phyloP scores from a whole-genome alignment of 35 echinoderm and acorn worm genomes.

The Anneissia japonica region DNA sequence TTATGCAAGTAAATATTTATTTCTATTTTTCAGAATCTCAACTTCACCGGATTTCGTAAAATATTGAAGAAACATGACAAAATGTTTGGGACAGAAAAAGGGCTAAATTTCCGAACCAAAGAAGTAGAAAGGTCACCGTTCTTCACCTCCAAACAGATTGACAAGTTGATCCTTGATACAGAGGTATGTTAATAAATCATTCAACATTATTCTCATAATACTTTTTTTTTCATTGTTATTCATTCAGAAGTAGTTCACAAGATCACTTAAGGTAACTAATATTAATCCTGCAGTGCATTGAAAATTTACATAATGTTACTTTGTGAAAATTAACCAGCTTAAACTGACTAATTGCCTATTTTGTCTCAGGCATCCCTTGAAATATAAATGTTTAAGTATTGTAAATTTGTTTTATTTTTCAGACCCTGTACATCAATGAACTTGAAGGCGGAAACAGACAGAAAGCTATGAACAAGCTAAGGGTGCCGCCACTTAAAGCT shows the following conservation, averaged over 20 bases:
- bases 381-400: slow-evolving; percentile 1
- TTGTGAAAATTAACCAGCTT: not conserved
- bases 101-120: slow-evolving; percentile 50
- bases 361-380: too few relatives aligned
- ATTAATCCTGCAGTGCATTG: too few relatives aligned
- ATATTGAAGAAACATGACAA: slow-evolving; percentile 99
- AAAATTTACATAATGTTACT: too few relatives aligned
- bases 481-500: slow-evolving; percentile 78
- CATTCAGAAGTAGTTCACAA: too few relatives aligned
- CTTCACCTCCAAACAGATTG: slow-evolving; percentile 84
- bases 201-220: too few relatives aligned
- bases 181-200: too few relatives aligned
- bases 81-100: slow-evolving; percentile 69
- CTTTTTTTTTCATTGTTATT: too few relatives aligned
- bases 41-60: slow-evolving; percentile 97
- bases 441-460: slow-evolving; percentile 84
- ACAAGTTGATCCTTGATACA: slow-evolving; percentile 86
- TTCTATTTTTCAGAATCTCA: slow-evolving; percentile 51
- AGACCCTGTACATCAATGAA: slow-evolving; percentile 82
- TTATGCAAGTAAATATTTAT: not conserved
- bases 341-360: too few relatives aligned
- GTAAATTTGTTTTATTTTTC: slow-evolving; percentile 6
- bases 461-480: slow-evolving; percentile 89
- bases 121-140: slow-evolving; percentile 79
- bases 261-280: too few relatives aligned